phyloP scores from a whole-genome alignment of 2,113 vertebrate species.

The Recurvirostra avosetta region DNA sequence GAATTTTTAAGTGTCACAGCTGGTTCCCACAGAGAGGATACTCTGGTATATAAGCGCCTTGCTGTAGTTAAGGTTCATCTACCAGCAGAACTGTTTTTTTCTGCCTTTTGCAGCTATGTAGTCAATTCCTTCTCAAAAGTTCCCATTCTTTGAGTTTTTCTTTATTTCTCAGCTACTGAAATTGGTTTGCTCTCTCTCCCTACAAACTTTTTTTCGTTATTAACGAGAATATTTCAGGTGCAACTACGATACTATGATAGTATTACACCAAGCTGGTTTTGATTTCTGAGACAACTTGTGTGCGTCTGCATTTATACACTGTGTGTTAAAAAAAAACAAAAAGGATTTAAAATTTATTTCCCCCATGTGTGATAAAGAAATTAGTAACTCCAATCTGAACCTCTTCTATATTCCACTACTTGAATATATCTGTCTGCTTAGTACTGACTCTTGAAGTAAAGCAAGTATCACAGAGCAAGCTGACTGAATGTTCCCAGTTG shows the following conservation, averaged over 20 bases:
- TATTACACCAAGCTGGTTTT: not conserved
- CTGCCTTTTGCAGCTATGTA: not conserved
- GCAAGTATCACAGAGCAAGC: not conserved
- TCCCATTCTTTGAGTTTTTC: not conserved
- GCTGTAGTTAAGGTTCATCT: conserved; percentile 17
- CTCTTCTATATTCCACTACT: not conserved
- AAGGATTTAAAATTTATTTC: not conserved
- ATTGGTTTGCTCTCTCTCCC: not conserved
- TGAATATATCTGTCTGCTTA: not conserved
- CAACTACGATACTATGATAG: not conserved
- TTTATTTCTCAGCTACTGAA: not conserved
- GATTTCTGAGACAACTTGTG: not conserved
- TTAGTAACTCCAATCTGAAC: not conserved
- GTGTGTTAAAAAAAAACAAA: not conserved
- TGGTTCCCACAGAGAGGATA: not conserved
- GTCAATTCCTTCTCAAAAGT: not conserved
- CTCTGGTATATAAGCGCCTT: not conserved
- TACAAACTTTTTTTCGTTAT: not conserved
- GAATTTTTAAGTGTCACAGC: conserved; percentile 47
- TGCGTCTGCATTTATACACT: not conserved
- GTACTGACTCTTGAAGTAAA: not conserved
- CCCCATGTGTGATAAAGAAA: not conserved
- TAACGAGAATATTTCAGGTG: not conserved
- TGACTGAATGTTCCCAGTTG: not conserved
- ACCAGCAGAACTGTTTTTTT: not conserved